A percentile compares a stretch with the other conserved stretches of the same genome.
These are phyloP conservation scores for Tribolium castaneum DNA, from an alignment of 1,140 invertebrate species.

Conservation along the genomic window DNA sequence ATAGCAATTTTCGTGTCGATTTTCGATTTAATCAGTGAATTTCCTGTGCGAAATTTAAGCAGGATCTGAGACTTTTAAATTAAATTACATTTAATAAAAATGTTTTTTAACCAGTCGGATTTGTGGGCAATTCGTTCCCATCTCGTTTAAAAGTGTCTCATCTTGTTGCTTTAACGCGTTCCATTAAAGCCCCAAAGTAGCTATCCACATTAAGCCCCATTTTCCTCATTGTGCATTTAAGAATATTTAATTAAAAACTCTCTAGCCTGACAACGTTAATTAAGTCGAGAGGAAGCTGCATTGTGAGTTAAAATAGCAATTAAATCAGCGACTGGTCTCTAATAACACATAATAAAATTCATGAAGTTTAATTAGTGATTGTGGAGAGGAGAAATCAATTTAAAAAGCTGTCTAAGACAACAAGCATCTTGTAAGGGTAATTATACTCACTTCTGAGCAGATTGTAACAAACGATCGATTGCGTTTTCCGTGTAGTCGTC, in stretches of 20 bases:
- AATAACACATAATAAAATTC: background rate
- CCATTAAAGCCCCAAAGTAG: constrained; percentile 8
- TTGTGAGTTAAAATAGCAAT: constrained; percentile 19
- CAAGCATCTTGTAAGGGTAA: constrained; percentile 9
- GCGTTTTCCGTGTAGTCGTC: constrained; percentile 65
- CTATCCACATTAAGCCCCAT: constrained; percentile 1
- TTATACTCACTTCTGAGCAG: constrained; percentile 65
- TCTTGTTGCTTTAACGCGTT: background rate
- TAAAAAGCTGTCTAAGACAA: constrained; percentile 28
- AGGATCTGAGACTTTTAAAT: no score
- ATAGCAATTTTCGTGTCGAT: background rate
- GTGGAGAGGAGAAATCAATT: constrained; percentile 6
- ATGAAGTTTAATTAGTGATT: constrained; percentile 11
- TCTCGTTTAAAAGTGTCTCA: background rate
- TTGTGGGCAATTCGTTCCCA: background rate
- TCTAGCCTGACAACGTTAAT: constrained; percentile 13
- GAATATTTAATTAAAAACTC: constrained; percentile 23
- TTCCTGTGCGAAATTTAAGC: no score
- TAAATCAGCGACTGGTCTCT: background rate
- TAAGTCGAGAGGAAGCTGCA: background rate
- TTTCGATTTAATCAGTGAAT: background rate
- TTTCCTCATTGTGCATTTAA: constrained; percentile 20
- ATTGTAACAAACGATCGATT: constrained; percentile 63
- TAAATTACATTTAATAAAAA: no score
- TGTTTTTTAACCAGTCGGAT: no score